A percentile compares a stretch with the other conserved stretches of the same genome.
Evolutionary conservation across 2,113 vertebrate genomes (phyloP).

Genomic region (Halichoeres trimaculatus): DNA sequence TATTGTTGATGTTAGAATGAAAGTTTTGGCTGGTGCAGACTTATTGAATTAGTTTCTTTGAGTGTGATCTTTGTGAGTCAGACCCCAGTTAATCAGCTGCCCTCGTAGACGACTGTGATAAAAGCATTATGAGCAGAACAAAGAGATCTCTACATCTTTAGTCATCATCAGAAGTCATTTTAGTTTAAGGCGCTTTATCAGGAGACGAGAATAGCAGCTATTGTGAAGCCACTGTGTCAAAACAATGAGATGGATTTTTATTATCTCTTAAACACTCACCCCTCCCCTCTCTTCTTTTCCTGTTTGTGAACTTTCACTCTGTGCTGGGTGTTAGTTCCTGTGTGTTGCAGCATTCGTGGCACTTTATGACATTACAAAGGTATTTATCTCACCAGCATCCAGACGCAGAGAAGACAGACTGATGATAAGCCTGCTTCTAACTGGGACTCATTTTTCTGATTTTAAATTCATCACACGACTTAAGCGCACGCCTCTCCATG

Average conservation of each 20-base stretch:
- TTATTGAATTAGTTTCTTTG: not conserved
- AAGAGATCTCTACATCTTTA: not conserved
- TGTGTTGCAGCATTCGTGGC: slow-evolving; percentile 7
- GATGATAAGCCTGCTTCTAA: slow-evolving; percentile 42
- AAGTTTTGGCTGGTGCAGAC: no score
- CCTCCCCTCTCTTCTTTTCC: not conserved
- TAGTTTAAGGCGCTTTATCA: not conserved
- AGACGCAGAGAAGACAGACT: slow-evolving; percentile 40
- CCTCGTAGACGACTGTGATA: not conserved
- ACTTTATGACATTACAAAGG: slow-evolving; percentile 37
- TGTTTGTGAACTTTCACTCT: slow-evolving; percentile 29
- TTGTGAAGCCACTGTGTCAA: not conserved
- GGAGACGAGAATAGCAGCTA: not conserved
- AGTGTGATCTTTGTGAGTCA: not conserved
- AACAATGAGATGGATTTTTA: not conserved
- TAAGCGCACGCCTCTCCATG: not conserved
- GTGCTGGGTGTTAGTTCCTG: slow-evolving; percentile 35
- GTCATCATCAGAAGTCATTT: slow-evolving; percentile 12
- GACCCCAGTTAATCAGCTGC: not conserved
- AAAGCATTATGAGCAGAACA: slow-evolving; percentile 6
- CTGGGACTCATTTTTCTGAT: slow-evolving; percentile 45
- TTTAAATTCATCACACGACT: slow-evolving; percentile 48
- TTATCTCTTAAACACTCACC: not conserved
- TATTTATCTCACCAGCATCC: slow-evolving; percentile 54
- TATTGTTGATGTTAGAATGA: no score